These are phyloP conservation scores for Manis pentadactyla DNA, from an alignment of 2,797 vertebrate genomes.

Conservation along the genomic window DNA sequence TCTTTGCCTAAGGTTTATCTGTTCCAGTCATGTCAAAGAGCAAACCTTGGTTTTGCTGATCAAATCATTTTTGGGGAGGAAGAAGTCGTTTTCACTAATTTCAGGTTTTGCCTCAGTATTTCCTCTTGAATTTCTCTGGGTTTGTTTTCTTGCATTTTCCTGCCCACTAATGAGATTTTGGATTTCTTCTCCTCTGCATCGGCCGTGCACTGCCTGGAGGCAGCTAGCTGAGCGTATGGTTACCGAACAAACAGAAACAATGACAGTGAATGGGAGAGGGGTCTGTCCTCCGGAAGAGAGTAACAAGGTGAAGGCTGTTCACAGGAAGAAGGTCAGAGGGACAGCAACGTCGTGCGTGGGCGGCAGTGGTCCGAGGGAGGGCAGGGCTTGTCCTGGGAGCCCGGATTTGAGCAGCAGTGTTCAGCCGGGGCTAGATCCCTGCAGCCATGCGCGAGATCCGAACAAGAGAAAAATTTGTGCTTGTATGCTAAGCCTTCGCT, in stretches of 20 bases:
- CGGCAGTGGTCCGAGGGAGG: background rate
- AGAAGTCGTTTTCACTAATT: background rate
- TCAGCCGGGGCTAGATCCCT: background rate
- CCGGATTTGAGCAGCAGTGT: background rate
- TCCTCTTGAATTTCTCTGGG: background rate
- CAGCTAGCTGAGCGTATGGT: background rate
- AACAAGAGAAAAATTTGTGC: background rate
- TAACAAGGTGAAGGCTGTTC: background rate
- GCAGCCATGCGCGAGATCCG: background rate
- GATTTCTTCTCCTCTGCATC: background rate
- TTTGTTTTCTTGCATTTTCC: background rate
- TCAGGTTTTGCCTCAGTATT: background rate
- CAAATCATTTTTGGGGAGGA: background rate
- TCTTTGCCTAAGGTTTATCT: background rate
- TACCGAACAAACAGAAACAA: background rate
- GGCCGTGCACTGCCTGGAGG: background rate
- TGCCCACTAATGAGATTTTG: background rate
- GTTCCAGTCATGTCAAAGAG: background rate
- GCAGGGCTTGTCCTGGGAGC: too few relatives aligned
- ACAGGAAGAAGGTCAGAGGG: background rate
- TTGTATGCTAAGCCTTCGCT: background rate
- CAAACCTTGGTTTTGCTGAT: background rate
- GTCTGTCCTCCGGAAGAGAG: background rate
- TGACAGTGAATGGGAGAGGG: background rate
- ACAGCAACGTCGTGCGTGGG: too few relatives aligned